Conservation (phyloP, 1,140 invertebrate genomes). For the Drosophila pectinifera region DNA sequence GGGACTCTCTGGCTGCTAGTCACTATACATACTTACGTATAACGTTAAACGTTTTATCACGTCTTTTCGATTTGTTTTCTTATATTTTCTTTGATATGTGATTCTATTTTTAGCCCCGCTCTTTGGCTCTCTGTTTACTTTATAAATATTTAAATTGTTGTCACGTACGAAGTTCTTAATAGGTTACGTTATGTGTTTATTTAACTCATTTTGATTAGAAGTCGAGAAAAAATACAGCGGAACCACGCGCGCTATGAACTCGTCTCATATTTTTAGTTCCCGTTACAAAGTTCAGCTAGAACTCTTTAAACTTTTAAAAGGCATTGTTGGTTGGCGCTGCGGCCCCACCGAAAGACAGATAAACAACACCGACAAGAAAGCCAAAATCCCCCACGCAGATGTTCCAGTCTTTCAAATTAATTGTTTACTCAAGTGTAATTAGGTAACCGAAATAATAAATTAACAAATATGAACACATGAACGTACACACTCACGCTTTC, state of each 20-base stretch:
- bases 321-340: not conserved
- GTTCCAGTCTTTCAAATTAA: constrained; percentile 33
- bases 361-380: not conserved
- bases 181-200: constrained; percentile 84
- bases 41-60: constrained; percentile 79
- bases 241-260: constrained; percentile 19
- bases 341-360: constrained; percentile 6
- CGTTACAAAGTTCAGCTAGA: constrained; percentile 57
- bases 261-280: constrained; percentile 11
- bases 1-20: constrained; percentile 43
- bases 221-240: constrained; percentile 68
- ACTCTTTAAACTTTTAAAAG: constrained; percentile 6
- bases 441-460: constrained; percentile 45
- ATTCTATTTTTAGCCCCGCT: constrained; percentile 72
- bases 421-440: constrained; percentile 62
- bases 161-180: constrained; percentile 84
- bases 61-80: constrained; percentile 64
- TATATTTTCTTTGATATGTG: constrained; percentile 75
- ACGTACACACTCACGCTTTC: not conserved
- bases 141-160: constrained; percentile 84
- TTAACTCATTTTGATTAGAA: constrained; percentile 83
- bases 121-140: constrained; percentile 77
- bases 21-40: constrained; percentile 41
- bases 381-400: constrained; percentile 43
- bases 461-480: constrained; percentile 21